Percentiles rank a stretch among this genome's conserved stretches.
Conservation (phyloP, 2,888 invertebrate genomes). For the Drosophila dives region DNA sequence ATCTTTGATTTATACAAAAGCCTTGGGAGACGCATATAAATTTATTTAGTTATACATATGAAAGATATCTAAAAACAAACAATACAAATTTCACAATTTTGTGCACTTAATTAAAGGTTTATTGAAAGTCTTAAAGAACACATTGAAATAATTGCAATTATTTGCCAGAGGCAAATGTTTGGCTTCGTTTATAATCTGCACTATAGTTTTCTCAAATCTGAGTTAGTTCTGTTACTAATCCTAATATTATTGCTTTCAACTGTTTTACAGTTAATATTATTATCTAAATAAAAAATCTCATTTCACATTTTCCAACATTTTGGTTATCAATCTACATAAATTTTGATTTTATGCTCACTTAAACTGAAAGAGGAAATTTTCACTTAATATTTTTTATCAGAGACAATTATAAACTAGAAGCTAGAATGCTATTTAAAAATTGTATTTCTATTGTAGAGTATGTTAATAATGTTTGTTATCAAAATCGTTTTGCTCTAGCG, state of each 20-base stretch:
- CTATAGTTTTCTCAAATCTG: background rate
- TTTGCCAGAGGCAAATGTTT: background rate
- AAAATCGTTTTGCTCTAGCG: background rate
- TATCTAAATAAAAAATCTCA: background rate
- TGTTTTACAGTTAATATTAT: too few relatives aligned
- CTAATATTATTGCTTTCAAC: background rate
- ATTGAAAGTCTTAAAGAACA: background rate
- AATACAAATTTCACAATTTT: background rate
- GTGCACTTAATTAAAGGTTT: background rate
- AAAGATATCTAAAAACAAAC: background rate
- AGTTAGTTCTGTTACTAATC: background rate
- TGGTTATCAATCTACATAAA: background rate
- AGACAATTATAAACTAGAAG: background rate
- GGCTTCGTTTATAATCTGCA: too few relatives aligned
- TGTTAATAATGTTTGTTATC: constrained; percentile 3
- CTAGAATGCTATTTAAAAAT: background rate
- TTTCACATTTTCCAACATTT: background rate
- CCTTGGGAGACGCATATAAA: background rate
- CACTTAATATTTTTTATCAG: background rate
- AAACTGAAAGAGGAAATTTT: background rate
- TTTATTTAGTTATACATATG: background rate
- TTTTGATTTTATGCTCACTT: background rate
- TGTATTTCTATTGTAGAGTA: background rate
- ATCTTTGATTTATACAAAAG: background rate
- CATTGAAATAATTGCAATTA: background rate